Conservation (phyloP, 2,888 invertebrate genomes). For the Scaptomyza reducta region DNA sequence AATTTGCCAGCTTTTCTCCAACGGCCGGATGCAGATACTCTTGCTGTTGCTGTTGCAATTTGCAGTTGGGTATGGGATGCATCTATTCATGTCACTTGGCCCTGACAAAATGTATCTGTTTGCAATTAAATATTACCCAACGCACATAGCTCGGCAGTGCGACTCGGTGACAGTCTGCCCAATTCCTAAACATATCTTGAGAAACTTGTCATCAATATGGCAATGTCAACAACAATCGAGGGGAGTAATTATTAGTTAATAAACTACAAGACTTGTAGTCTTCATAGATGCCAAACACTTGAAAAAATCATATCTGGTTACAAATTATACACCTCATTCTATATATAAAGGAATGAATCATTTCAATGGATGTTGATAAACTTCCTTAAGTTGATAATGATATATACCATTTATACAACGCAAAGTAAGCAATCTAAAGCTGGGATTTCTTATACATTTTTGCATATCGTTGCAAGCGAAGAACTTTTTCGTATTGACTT, state of each 20-base stretch:
- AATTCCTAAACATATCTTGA: constrained; percentile 39
- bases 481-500: constrained; percentile 10
- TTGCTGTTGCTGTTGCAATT: constrained; percentile 11
- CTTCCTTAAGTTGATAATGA: neutral
- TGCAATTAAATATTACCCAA: constrained; percentile 77
- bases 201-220: neutral
- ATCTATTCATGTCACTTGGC: constrained; percentile 56
- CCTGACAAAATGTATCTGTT: constrained; percentile 79
- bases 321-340: too few species aligned
- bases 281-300: too few species aligned
- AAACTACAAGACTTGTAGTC: too few species aligned
- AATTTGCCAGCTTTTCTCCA: constrained; percentile 64
- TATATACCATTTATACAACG: neutral
- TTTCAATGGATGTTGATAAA: too few species aligned
- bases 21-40: constrained; percentile 65
- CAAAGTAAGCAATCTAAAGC: neutral
- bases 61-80: constrained; percentile 21
- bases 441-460: neutral
- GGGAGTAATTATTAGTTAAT: neutral
- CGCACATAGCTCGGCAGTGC: constrained; percentile 40
- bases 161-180: constrained; percentile 59
- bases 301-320: too few species aligned
- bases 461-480: constrained; percentile 3
- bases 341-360: too few species aligned
- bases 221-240: constrained; percentile 2